These are phyloP conservation scores for Poeciliopsis retropinna DNA, from an alignment of 2,113 vertebrate genomes.

Conservation along the genomic window DNA sequence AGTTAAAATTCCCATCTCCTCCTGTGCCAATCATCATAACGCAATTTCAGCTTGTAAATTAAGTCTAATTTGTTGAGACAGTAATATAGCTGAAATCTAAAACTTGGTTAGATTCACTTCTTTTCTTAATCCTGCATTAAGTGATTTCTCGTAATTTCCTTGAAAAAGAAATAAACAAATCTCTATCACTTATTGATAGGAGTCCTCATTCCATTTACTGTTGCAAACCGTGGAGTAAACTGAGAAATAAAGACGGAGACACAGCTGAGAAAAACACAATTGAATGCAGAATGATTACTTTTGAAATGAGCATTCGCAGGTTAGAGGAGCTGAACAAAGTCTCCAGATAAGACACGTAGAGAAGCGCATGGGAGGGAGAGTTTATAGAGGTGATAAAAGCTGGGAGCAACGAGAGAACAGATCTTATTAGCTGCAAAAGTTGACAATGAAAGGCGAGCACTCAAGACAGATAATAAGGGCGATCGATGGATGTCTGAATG, in stretches of 20 bases:
- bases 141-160: not conserved
- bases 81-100: constrained; percentile 56
- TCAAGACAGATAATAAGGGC: constrained; percentile 42
- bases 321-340: constrained; percentile 49
- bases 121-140: constrained; percentile 1
- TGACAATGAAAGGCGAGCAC: constrained; percentile 47
- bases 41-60: constrained; percentile 69
- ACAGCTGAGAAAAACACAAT: constrained; percentile 39
- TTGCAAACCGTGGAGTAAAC: constrained; percentile 10
- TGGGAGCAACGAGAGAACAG: not conserved
- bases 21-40: constrained; percentile 79
- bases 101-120: not conserved
- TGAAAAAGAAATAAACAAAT: constrained; percentile 6
- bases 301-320: constrained; percentile 24
- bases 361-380: constrained; percentile 16
- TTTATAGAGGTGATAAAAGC: constrained; percentile 24
- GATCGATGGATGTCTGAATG: constrained; percentile 34
- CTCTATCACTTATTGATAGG: constrained; percentile 19
- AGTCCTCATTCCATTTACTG: constrained; percentile 14
- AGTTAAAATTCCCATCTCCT: constrained; percentile 57
- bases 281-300: constrained; percentile 34
- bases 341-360: constrained; percentile 48
- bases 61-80: constrained; percentile 70
- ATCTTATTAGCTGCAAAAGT: constrained; percentile 37
- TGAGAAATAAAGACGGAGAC: constrained; percentile 6